Base-by-base conservation (phyloP, 2,797 vertebrate species). In the Coreius guichenoti region DNA sequence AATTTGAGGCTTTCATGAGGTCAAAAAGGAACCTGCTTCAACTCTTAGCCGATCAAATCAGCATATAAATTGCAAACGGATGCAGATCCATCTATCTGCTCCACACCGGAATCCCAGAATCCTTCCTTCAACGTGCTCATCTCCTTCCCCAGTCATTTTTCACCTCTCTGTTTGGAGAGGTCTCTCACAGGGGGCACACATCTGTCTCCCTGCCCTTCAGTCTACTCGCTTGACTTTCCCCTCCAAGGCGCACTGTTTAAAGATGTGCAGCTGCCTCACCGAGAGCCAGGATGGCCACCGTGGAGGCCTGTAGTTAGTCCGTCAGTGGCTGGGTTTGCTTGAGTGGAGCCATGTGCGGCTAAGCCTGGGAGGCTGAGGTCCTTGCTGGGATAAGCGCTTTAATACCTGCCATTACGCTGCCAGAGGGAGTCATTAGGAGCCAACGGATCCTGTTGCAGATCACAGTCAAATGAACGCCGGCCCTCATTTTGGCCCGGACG, bases 381-480 rank as follows among this genome's bases (percentile, higher is more conserved):
- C 88, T 90, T 87, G 85, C 89, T 84, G 79, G 87, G 89, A 91
- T 90, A 87, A 90, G 88, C 77, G 51, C 83, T 89, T 83, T 91
- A 91, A 91, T 91, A 90, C 91, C 90, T 91, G 90, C 86, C 88
- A 90, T 90, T 91, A 88, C 86, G 63, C 84, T 89, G 88, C 88
- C 87, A 83, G 87, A 86, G 90, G 90, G 89, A 90, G 88, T 89
- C 89, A 89, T 91, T 91, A 91, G 56, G 77, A 85, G 81, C 85
- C 87, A 51, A 54, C 79, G 89, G 81, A 90, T 91, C 88, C 85
- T 86, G 91, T 92, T 86, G 89, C 90, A 88, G 87, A 88, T 82
- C 90, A 87, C 92, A 86, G 88, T 86, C 84, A 85, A 88, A 92
- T 89, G 88, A 90, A 84, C 88, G 81, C 90, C 89, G 89, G 85